These are phyloP conservation scores for Ahaetulla prasina DNA, from an alignment of 2,113 vertebrate genomes.

Conservation along the genomic window DNA sequence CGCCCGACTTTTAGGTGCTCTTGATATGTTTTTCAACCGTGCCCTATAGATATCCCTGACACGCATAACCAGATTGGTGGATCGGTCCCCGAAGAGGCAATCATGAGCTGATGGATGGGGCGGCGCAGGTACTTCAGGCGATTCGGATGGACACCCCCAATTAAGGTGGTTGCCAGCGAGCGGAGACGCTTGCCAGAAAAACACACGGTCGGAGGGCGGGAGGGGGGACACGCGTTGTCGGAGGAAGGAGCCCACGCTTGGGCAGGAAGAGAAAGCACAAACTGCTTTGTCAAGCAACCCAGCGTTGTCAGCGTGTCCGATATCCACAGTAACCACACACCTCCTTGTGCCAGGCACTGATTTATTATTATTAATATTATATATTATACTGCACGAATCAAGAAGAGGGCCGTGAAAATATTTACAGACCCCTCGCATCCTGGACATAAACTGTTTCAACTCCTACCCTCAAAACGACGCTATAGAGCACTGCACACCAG, in stretches of 20 bases:
- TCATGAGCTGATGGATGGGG: neutral
- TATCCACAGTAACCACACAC: neutral
- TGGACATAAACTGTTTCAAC: too few relatives aligned
- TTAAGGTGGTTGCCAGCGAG: too few relatives aligned
- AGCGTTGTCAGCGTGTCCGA: too few relatives aligned
- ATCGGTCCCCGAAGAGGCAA: neutral
- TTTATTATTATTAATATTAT: neutral
- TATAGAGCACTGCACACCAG: too few relatives aligned
- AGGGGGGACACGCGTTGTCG: neutral
- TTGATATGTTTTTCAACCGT: neutral
- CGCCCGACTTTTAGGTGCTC: neutral
- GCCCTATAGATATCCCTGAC: neutral
- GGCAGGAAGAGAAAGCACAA: neutral
- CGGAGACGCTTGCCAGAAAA: neutral
- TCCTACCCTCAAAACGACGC: too few relatives aligned
- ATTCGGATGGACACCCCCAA: neutral
- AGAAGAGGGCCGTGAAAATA: too few relatives aligned
- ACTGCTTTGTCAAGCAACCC: too few relatives aligned
- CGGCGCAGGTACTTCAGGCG: neutral
- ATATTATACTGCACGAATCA: too few relatives aligned
- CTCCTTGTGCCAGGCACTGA: neutral
- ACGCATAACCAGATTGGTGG: neutral
- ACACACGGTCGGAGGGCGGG: neutral
- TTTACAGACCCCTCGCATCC: too few relatives aligned
- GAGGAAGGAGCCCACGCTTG: too few relatives aligned